These are phyloP conservation scores for Luperina nickerlii DNA, from an alignment of 2,888 invertebrate species.

Conservation along the genomic window DNA sequence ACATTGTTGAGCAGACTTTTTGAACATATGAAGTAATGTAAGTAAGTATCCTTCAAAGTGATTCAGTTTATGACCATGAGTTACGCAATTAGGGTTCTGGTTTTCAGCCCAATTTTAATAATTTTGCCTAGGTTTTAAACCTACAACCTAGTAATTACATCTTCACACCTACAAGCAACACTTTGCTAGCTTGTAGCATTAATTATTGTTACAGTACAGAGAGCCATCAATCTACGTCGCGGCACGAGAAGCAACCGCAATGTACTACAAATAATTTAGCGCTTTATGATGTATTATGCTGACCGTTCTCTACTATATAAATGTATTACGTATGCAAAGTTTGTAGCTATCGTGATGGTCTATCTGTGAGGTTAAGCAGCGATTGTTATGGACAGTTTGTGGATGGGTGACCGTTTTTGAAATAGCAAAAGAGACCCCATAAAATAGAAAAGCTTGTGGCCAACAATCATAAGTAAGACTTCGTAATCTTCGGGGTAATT, in stretches of 20 bases:
- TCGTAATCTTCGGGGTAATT: not conserved
- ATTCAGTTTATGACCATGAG: too few species aligned
- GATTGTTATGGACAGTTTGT: not conserved
- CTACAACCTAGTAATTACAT: not conserved
- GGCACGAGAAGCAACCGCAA: conserved; percentile 35
- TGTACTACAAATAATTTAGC: conserved; percentile 49
- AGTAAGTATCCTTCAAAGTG: too few species aligned
- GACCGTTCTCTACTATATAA: conserved; percentile 19
- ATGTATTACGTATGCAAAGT: not conserved
- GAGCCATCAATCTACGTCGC: conserved; percentile 50
- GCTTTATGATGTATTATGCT: conserved; percentile 41
- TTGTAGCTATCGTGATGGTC: not conserved
- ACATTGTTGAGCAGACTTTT: too few species aligned
- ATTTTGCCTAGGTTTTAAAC: not conserved
- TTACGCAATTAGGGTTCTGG: too few species aligned
- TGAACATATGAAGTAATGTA: too few species aligned
- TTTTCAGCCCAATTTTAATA: not conserved
- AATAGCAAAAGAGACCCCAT: not conserved
- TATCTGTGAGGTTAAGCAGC: not conserved
- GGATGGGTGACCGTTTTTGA: not conserved
- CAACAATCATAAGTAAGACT: not conserved
- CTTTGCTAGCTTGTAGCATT: conserved; percentile 8
- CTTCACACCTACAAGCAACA: not conserved
- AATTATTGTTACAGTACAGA: conserved; percentile 38
- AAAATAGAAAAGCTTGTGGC: not conserved